Evolutionary conservation across 2,797 vertebrate genomes (phyloP).

Genomic region (Echeneis naucrates): DNA sequence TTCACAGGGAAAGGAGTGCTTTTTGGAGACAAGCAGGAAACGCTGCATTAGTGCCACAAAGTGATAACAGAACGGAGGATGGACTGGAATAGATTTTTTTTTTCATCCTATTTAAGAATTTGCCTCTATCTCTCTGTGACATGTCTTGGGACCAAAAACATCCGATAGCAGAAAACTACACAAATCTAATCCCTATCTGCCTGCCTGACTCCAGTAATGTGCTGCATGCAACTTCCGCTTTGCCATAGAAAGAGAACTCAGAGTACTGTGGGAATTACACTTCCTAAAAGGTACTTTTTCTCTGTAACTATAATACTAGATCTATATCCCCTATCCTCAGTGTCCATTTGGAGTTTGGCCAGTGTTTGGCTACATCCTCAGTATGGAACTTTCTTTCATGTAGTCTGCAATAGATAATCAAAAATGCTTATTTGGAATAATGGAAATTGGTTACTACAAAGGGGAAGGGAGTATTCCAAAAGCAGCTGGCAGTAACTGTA

Average conservation of each 20-base stretch:
- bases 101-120: not conserved
- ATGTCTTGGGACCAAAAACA: not conserved
- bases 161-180: not conserved
- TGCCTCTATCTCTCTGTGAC: not conserved
- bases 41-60: not conserved
- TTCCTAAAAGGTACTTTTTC: not conserved
- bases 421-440: not conserved
- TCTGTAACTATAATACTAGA: not conserved
- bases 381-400: not conserved
- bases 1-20: not conserved
- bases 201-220: not conserved
- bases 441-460: not conserved
- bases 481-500: not conserved
- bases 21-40: constrained; percentile 8
- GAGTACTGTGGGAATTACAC: too few relatives aligned
- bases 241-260: not conserved
- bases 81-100: not conserved
- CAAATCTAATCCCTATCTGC: not conserved
- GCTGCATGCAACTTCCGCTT: not conserved
- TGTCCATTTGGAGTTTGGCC: not conserved
- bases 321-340: not conserved
- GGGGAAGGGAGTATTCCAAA: not conserved
- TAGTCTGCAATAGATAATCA: not conserved
- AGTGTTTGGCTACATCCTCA: not conserved
- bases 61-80: not conserved